A percentile compares a stretch with the other conserved stretches of the same genome.
These are phyloP conservation scores for Cylindroiulus punctatus DNA, from an alignment of 2,888 invertebrate species.

Conservation along the genomic window DNA sequence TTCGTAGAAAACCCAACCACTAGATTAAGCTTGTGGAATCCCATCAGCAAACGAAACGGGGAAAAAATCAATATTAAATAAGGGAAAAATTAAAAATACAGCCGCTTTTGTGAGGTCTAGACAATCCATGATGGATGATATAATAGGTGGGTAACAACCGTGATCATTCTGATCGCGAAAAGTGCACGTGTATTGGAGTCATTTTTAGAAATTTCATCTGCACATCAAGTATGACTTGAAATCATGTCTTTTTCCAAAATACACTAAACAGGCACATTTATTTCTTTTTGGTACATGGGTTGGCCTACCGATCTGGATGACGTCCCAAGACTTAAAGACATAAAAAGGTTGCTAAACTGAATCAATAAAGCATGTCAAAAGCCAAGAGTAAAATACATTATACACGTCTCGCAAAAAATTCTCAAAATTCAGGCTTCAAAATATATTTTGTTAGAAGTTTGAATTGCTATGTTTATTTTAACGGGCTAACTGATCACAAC, in stretches of 20 bases:
- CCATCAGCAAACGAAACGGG: neutral
- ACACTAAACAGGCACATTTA: too few species aligned
- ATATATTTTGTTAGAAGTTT: too few species aligned
- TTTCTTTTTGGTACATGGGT: too few species aligned
- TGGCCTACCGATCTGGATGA: too few species aligned
- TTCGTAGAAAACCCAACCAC: neutral
- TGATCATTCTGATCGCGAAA: neutral
- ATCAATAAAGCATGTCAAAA: too few species aligned
- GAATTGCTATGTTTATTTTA: too few species aligned
- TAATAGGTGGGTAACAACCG: slow-evolving; percentile 1
- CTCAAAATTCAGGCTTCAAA: too few species aligned
- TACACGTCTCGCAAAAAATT: too few species aligned
- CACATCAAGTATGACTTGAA: neutral
- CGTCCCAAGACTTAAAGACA: too few species aligned
- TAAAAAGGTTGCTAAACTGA: too few species aligned
- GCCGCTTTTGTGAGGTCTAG: slow-evolving; percentile 7
- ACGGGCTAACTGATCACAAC: neutral
- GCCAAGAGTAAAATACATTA: too few species aligned
- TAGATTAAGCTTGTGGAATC: neutral
- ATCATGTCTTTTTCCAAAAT: too few species aligned
- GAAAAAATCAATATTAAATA: slow-evolving; percentile 37
- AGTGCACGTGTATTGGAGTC: neutral
- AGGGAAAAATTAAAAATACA: neutral
- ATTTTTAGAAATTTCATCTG: neutral
- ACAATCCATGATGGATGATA: neutral